Evolutionary conservation across 2,888 invertebrate species (phyloP), one percentile per base, ranked within the genome.

Genomic region (Omphaloscelis lunosa): DNA sequence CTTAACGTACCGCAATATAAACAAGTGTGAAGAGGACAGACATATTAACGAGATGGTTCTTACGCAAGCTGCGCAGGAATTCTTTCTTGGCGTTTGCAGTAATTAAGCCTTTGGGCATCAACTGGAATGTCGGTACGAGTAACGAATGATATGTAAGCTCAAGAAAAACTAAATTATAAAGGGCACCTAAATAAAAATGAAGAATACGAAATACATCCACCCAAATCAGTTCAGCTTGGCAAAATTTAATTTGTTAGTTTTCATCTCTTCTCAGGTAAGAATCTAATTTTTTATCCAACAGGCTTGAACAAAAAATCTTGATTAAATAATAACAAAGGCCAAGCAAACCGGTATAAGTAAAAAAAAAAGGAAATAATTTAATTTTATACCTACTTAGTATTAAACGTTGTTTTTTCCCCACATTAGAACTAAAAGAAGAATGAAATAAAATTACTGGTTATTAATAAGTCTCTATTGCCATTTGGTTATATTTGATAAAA

Each of bases 51-150:
- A 73, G 72, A 70, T 63, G 74, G 75, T 65, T 83, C 81, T 82
- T 85, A 88, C 77, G 80, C 80, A 84, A 80, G 75, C 75, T 82
- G 66, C 78, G 73, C 77, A 80, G 79, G 79, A 89, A 87, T 89
- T 88, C 81, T 81, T 81, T 83, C 79, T 82, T 79, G 63, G 77
- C 75, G 77, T 87, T 85, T 83, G 85, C 80, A 78, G 83, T 86
- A 89, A 88, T 88, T 88, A 88, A 88, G 86, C 78, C 78, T 85
- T 87, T 86, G 86, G 78, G 80, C 75, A 80, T 80, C 71, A 81
- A 78, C 84, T 85, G 77, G 80, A 88, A 83, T 83, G 82, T 70
- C 53, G 56, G 72, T 81, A 68, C 61, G 12, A 69, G 39, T 61
- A 53, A 56, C n/a, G 51, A 80, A 62, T 68, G 70, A 73, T 61